Percentiles rank a stretch among this genome's conserved stretches.
phyloP scores from a whole-genome alignment of 1,140 invertebrate genomes.

The Paralvinella palmiformis region DNA sequence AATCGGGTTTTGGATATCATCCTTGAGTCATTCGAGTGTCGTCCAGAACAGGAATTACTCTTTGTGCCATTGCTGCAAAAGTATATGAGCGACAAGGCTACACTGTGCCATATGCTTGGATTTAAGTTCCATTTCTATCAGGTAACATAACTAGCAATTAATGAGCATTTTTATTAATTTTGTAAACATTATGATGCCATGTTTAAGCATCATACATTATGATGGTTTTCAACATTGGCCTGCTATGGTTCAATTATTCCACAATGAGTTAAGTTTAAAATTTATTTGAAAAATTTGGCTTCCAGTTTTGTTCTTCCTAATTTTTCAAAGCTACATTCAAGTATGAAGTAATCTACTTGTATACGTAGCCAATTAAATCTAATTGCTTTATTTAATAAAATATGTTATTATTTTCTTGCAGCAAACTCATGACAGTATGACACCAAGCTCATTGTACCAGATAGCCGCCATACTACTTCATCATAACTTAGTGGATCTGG shows the following conservation, averaged over 20 bases:
- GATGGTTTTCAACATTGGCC: too few relatives aligned
- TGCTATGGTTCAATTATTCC: too few relatives aligned
- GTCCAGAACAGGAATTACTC: slow-evolving; percentile 56
- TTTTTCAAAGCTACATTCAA: too few relatives aligned
- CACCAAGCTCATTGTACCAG: slow-evolving; percentile 77
- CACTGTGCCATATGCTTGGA: slow-evolving; percentile 86
- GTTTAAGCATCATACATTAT: too few relatives aligned
- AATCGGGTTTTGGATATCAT: slow-evolving; percentile 95
- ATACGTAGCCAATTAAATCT: too few relatives aligned
- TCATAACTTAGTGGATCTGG: slow-evolving; percentile 74
- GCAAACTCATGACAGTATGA: slow-evolving; percentile 56
- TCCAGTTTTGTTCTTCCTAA: too few relatives aligned
- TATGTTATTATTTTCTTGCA: slow-evolving; percentile 29
- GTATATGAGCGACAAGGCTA: slow-evolving; percentile 53
- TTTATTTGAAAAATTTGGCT: too few relatives aligned
- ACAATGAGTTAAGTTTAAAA: too few relatives aligned
- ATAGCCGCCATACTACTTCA: slow-evolving; percentile 85
- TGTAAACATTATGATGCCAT: too few relatives aligned
- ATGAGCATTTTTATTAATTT: too few relatives aligned
- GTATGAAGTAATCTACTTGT: too few relatives aligned
- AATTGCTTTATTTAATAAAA: background rate
- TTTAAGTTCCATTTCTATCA: slow-evolving; percentile 85
- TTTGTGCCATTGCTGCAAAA: slow-evolving; percentile 56
- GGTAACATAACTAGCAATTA: too few relatives aligned
- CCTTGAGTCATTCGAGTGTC: slow-evolving; percentile 91